These are phyloP conservation scores for Clavelina lepadiformis DNA, from an alignment of 23 tunicate species.

Conservation along the genomic window DNA sequence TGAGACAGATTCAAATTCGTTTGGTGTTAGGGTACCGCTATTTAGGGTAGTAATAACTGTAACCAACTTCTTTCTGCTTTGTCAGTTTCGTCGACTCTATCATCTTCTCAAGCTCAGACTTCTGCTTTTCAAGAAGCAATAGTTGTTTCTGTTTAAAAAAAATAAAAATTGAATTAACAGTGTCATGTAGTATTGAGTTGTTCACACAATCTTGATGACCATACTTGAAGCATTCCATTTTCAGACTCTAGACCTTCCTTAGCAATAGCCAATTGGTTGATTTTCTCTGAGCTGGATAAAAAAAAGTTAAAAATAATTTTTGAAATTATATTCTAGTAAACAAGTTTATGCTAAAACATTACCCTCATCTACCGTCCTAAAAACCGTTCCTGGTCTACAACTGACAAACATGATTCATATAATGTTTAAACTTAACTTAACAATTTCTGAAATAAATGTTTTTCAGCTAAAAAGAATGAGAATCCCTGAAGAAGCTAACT, in stretches of 20 bases:
- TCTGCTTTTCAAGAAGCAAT: slow-evolving; percentile 28
- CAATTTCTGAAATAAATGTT: too few species aligned
- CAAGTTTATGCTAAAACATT: too few species aligned
- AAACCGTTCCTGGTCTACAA: too few species aligned
- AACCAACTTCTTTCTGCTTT: slow-evolving; percentile 24
- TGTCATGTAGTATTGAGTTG: too few species aligned
- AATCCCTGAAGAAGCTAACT: too few species aligned
- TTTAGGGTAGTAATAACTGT: too few species aligned
- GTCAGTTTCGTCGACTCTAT: slow-evolving; percentile 18
- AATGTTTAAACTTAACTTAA: too few species aligned
- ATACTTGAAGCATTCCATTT: slow-evolving; percentile 29
- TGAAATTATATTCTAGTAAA: too few species aligned
- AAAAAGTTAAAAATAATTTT: not conserved
- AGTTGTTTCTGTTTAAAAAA: slow-evolving; percentile 59
- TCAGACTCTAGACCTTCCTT: slow-evolving; percentile 20
- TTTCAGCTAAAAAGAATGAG: too few species aligned
- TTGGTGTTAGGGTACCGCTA: not conserved
- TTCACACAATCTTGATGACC: not conserved
- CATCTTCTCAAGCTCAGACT: slow-evolving; percentile 36
- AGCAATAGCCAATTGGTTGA: slow-evolving; percentile 6
- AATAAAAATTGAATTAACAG: too few species aligned
- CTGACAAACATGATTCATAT: too few species aligned
- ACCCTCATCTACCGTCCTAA: too few species aligned
- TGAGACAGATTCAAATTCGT: not conserved
- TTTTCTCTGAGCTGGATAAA: slow-evolving; percentile 29